Evolutionary conservation across 2,888 invertebrate species (phyloP).

Genomic region (Resseliella maxima): DNA sequence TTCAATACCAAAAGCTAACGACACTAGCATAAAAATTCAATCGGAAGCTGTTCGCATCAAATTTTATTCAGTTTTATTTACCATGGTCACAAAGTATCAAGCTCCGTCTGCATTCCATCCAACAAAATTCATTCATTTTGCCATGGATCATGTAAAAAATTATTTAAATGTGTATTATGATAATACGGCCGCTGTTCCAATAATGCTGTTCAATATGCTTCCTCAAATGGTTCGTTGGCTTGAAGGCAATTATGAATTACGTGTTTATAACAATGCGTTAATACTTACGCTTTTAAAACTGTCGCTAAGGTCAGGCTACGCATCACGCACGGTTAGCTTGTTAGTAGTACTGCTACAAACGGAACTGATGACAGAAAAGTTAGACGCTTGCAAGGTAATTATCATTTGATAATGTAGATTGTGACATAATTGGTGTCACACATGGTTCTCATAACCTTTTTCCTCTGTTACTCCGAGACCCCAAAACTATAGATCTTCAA

Average conservation of each 20-base stretch:
- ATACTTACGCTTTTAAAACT: constrained; percentile 8
- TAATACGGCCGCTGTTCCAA: neutral
- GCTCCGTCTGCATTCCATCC: neutral
- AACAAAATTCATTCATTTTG: neutral
- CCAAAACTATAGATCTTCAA: too few relatives aligned
- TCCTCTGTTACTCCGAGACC: neutral
- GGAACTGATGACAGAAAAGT: neutral
- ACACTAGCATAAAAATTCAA: too few relatives aligned
- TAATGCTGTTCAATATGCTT: neutral
- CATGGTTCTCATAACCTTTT: too few relatives aligned
- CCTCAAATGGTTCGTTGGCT: neutral
- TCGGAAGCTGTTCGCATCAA: constrained; percentile 28
- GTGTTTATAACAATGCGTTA: neutral
- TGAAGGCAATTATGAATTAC: neutral
- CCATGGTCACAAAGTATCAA: neutral
- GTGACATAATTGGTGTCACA: too few relatives aligned
- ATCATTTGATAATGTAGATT: too few relatives aligned
- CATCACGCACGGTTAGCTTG: neutral
- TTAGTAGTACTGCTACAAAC: neutral
- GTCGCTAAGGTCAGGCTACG: neutral
- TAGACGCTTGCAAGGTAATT: neutral
- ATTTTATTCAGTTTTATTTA: constrained; percentile 40
- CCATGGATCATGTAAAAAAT: neutral
- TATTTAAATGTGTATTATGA: neutral
- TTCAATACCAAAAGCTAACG: neutral